Evolutionary conservation across 2,888 invertebrate species (phyloP).

Genomic region (Tethea ocularis): DNA sequence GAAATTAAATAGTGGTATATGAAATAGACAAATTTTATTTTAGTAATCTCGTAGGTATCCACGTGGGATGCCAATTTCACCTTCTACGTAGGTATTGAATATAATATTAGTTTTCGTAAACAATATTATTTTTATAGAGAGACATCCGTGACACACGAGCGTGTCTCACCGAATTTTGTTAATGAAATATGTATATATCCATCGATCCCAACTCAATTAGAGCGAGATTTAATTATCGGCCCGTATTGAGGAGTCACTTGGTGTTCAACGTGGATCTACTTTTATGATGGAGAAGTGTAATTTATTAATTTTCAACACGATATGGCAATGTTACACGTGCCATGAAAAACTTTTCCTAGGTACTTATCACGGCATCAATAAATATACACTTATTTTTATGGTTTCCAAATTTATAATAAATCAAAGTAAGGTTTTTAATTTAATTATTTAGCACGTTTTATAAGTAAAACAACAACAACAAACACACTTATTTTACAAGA

Average conservation of each 20-base stretch:
- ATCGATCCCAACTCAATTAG: constrained; percentile 52
- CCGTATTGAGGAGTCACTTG: constrained; percentile 37
- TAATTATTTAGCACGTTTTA: too few relatives aligned
- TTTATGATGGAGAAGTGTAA: constrained; percentile 30
- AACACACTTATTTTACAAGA: background rate
- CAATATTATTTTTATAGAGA: background rate
- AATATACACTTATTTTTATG: too few relatives aligned
- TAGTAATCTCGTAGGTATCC: too few relatives aligned
- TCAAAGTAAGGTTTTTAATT: too few relatives aligned
- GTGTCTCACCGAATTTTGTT: constrained; percentile 19
- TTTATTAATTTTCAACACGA: constrained; percentile 37
- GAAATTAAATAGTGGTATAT: too few relatives aligned
- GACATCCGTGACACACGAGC: background rate
- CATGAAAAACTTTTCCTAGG: constrained; percentile 3
- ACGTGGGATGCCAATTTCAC: too few relatives aligned
- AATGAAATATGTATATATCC: constrained; percentile 36
- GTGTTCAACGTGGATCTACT: constrained; percentile 28
- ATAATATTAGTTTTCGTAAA: background rate
- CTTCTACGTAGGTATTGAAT: too few relatives aligned
- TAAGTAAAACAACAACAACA: background rate
- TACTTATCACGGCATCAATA: too few relatives aligned
- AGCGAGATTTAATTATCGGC: constrained; percentile 56
- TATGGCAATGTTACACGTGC: constrained; percentile 14
- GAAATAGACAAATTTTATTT: too few relatives aligned
- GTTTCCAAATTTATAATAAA: too few relatives aligned